Evolutionary conservation across 2,797 vertebrate species (phyloP), one percentile per base, ranked within the genome.

Genomic region (Lateolabrax maculatus): DNA sequence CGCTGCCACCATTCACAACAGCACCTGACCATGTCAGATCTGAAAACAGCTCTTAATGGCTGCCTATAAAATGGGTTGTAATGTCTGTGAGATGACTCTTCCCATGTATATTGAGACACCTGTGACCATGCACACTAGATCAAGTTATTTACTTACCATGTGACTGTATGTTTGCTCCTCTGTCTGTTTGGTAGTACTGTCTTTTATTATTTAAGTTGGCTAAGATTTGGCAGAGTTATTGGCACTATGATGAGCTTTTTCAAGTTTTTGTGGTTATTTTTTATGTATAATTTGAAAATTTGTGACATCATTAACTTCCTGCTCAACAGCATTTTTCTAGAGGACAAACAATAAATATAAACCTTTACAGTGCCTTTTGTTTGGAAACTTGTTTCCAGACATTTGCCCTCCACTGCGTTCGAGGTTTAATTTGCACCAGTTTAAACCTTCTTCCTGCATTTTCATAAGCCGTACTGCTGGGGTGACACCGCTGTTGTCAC

Each of bases 41-140:
- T 57, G 27, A 62, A 65, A 62, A 67, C 43, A 53, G 16, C 25
- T 60, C 55, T 39, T 13, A 49, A 15, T 52, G 31, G 53, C 23
- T 37, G 23, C 43, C 34, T 70, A n/a, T 62, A 43, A 75, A 75
- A 68, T 23, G 41, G 8, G 31, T 67, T 67, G n/a, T 75, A 31
- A 55, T 67, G 41, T 79, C 55, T 66, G n/a, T 31, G 9, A 55
- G 23, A 62, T 70, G 61, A 29, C 52, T 61, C 41, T 58, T 53
- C 23, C 27, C 18, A 31, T 57, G 51, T 56, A 34, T 52, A 19
- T 18, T 34, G 29, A 48, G 58, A 55, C 55, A 37, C 69, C 19
- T 37, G 71, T 29, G 34, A 66, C 5, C 19, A n/a, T 13, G 36
- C 48, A 56, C 43, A 29, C 23, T 12, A 29, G 23, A 51, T 39